A percentile compares a stretch with the other conserved stretches of the same genome.
Conservation (phyloP, 1,140 invertebrate genomes). For the Plectrocnemia conspersa region DNA sequence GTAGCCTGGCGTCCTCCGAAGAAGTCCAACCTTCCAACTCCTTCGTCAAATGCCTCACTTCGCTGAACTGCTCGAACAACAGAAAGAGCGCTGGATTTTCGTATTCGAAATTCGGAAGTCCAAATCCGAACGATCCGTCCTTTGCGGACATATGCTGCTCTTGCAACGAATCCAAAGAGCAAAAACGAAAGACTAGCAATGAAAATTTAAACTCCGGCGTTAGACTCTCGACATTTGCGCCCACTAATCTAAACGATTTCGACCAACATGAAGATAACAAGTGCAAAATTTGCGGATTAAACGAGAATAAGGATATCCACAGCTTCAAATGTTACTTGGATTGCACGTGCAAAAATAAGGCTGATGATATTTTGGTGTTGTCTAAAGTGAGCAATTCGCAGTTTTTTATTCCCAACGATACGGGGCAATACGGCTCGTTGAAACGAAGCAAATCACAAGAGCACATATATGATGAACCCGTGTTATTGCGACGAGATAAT, state of each 20-base stretch:
- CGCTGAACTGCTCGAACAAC: conserved; percentile 49
- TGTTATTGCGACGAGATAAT: conserved; percentile 1
- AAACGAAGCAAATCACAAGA: conserved; percentile 35
- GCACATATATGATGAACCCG: conserved; percentile 49
- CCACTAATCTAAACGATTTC: conserved; percentile 34
- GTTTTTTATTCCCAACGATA: neutral
- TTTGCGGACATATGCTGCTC: conserved; percentile 37
- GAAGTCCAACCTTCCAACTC: conserved; percentile 30
- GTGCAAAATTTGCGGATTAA: conserved; percentile 42
- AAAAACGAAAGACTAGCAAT: neutral
- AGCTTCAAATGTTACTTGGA: conserved; percentile 47
- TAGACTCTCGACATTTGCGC: conserved; percentile 23
- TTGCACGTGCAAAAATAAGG: conserved; percentile 41
- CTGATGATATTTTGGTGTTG: conserved; percentile 38
- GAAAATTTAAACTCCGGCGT: neutral
- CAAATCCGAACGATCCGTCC: conserved; percentile 30
- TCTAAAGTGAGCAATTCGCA: conserved; percentile 35
- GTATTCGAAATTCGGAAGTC: conserved; percentile 42
- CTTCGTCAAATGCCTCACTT: conserved; percentile 52
- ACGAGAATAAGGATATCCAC: conserved; percentile 38
- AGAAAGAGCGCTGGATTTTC: conserved; percentile 42
- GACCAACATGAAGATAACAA: conserved; percentile 35
- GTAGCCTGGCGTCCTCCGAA: conserved; percentile 26
- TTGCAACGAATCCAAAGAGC: conserved; percentile 25
- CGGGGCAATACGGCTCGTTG: conserved; percentile 20